phyloP scores from a whole-genome alignment of 2,113 vertebrate species.

The Nothoprocta pentlandii region DNA sequence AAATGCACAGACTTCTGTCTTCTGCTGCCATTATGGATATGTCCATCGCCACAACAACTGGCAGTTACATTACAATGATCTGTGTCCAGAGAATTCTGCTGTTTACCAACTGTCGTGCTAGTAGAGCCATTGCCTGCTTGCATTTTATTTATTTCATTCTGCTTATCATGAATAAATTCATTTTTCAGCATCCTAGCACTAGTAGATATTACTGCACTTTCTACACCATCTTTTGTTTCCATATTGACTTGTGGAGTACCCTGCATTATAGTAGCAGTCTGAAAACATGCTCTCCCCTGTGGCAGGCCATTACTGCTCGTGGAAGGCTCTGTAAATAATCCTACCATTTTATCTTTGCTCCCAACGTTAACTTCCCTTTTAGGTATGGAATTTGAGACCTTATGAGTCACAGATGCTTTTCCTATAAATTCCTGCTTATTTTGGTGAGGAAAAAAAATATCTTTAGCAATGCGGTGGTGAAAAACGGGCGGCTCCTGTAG shows the following conservation, averaged over 20 bases:
- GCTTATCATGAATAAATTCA: not conserved
- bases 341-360: not conserved
- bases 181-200: slow-evolving; percentile 1
- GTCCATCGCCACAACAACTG: not conserved
- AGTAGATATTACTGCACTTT: not conserved
- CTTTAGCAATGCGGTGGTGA: not conserved
- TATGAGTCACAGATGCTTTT: not conserved
- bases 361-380: not conserved
- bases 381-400: slow-evolving; percentile 14
- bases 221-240: not conserved
- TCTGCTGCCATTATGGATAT: not conserved
- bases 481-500: not conserved
- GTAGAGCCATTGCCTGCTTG: not conserved
- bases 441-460: not conserved
- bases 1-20: not conserved
- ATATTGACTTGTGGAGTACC: not conserved
- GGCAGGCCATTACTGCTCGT: not conserved
- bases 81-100: not conserved
- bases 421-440: slow-evolving; percentile 29
- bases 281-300: not conserved
- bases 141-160: not conserved
- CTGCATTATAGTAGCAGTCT: not conserved
- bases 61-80: not conserved
- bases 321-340: not conserved
- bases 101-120: not conserved